Evolutionary conservation across 2,888 invertebrate species (phyloP).

Genomic region (Diarsia dahlii): DNA sequence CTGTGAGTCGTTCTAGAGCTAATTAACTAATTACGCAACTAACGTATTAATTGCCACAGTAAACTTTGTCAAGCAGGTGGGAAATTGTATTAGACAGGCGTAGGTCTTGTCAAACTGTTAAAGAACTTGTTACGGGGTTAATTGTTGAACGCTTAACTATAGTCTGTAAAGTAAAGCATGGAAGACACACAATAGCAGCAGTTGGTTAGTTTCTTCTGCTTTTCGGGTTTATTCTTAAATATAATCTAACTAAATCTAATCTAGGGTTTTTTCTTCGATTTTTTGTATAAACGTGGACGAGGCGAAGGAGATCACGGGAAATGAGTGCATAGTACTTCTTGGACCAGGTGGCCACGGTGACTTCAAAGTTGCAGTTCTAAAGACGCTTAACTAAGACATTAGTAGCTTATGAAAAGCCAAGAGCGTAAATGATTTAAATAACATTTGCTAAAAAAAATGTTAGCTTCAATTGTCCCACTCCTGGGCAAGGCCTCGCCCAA

Average conservation of each 20-base stretch:
- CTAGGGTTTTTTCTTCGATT: not conserved
- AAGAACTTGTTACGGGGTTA: conserved; percentile 8
- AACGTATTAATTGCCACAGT: conserved; percentile 40
- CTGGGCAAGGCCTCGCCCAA: not conserved
- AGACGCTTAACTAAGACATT: not conserved
- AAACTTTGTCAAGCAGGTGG: conserved; percentile 42
- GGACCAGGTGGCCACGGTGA: too few relatives aligned
- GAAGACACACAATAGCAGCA: not conserved
- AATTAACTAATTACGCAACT: conserved; percentile 54
- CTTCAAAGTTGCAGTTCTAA: too few relatives aligned
- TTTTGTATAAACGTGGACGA: not conserved
- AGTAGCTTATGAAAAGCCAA: not conserved
- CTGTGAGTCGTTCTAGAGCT: conserved; percentile 37
- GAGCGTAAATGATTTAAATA: not conserved
- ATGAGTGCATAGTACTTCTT: too few relatives aligned
- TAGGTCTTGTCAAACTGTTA: conserved; percentile 22
- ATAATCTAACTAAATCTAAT: too few relatives aligned
- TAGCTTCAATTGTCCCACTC: not conserved
- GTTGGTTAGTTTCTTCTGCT: not conserved
- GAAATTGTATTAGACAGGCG: conserved; percentile 13
- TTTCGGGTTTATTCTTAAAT: too few relatives aligned
- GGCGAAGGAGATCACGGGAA: not conserved
- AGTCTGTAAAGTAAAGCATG: not conserved
- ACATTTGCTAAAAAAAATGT: not conserved
- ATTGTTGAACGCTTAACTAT: not conserved